phyloP scores from a whole-genome alignment of 2,113 vertebrate genomes.

The Centropristis striata region DNA sequence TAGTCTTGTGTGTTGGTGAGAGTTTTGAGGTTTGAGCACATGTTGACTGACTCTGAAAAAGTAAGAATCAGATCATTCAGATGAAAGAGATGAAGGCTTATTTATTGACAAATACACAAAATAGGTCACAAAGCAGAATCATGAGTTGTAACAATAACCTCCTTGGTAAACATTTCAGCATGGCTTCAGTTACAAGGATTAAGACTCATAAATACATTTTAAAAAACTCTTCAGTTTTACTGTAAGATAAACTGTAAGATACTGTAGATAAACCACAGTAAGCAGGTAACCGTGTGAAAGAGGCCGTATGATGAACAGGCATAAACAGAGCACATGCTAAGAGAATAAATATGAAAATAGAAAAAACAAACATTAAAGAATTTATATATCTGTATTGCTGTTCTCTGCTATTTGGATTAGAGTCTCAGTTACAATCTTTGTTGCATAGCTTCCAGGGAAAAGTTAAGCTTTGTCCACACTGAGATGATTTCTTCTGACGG shows the following conservation, averaged over 20 bases:
- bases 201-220: conserved; percentile 79
- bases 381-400: conserved; percentile 70
- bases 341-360: conserved; percentile 78
- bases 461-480: conserved; percentile 52
- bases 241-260: no score
- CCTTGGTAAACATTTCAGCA: conserved; percentile 63
- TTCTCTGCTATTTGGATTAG: conserved; percentile 62
- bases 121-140: conserved; percentile 58
- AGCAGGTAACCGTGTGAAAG: conserved; percentile 41
- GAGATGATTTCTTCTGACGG: conserved; percentile 67
- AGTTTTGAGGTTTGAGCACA: no score
- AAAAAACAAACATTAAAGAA: conserved; percentile 53
- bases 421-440: conserved; percentile 49
- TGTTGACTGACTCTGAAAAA: neutral
- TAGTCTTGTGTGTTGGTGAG: no score
- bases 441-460: conserved; percentile 71
- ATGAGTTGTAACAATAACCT: conserved; percentile 48
- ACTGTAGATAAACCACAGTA: no score
- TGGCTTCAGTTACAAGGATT: conserved; percentile 66
- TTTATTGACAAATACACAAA: conserved; percentile 78
- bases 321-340: conserved; percentile 75
- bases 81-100: conserved; percentile 58
- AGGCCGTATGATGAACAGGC: conserved; percentile 64
- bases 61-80: neutral
- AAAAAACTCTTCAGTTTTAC: conserved; percentile 39